Percentiles rank a stretch among this genome's conserved stretches.
phyloP scores from a whole-genome alignment of 2,888 invertebrate species.

The Scaptomyza caliginosa region DNA sequence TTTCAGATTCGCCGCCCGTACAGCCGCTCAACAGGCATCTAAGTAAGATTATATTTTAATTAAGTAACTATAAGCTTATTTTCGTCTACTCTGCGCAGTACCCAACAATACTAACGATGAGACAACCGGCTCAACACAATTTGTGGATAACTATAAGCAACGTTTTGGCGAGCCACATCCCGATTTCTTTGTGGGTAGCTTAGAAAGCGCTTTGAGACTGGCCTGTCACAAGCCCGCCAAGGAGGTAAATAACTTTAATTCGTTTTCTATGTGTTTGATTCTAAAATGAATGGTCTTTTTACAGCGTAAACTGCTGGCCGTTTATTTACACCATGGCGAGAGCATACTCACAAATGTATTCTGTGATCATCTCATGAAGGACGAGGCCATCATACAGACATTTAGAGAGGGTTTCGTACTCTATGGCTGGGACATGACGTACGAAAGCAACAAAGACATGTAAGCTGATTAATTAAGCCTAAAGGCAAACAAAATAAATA shows the following conservation, averaged over 20 bases:
- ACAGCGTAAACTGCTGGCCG: constrained; percentile 95
- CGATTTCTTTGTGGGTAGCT: constrained; percentile 94
- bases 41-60: constrained; percentile 86
- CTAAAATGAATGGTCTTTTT: constrained; percentile 32
- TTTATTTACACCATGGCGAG: constrained; percentile 98
- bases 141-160: constrained; percentile 92
- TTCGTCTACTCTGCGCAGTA: constrained; percentile 86
- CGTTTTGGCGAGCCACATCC: constrained; percentile 93
- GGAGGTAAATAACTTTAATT: constrained; percentile 87
- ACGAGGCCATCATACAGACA: constrained; percentile 95
- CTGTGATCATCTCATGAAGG: constrained; percentile 96
- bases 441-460: constrained; percentile 93
- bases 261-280: not conserved
- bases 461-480: constrained; percentile 80
- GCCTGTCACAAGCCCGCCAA: constrained; percentile 94
- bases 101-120: constrained; percentile 94
- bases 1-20: constrained; percentile 89
- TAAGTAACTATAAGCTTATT: not conserved
- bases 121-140: constrained; percentile 92
- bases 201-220: constrained; percentile 95
- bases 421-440: constrained; percentile 99
- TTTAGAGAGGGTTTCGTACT: constrained; percentile 95
- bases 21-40: constrained; percentile 90
- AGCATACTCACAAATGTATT: constrained; percentile 98
- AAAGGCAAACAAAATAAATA: not conserved